Percentiles rank a stretch among this genome's conserved stretches.
These are phyloP conservation scores for Camponotus fellah DNA, from an alignment of 2,888 invertebrate genomes.

Conservation along the genomic window DNA sequence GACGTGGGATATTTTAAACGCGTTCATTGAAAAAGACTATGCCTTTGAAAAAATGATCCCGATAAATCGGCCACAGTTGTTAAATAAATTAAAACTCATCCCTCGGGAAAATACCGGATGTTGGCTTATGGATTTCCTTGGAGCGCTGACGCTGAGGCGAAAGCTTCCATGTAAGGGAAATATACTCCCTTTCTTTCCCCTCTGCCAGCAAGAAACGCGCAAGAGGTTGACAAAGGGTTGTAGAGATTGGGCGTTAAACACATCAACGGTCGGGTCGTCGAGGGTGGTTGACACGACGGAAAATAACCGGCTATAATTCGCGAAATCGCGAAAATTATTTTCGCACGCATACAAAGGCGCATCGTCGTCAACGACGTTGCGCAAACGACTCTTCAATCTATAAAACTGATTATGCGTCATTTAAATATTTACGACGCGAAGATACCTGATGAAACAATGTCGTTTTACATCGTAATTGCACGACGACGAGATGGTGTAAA, in stretches of 20 bases:
- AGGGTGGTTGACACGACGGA: constrained; percentile 51
- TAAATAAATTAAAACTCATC: constrained; percentile 65
- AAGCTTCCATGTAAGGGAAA: constrained; percentile 52
- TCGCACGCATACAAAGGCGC: neutral
- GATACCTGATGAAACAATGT: constrained; percentile 28
- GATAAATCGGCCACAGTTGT: constrained; percentile 64
- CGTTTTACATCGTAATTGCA: constrained; percentile 39
- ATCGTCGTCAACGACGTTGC: neutral
- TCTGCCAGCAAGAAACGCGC: constrained; percentile 40
- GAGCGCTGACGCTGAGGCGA: constrained; percentile 46
- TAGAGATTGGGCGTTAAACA: constrained; percentile 57
- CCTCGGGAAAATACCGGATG: constrained; percentile 35
- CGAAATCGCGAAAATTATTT: constrained; percentile 24
- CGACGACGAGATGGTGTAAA: constrained; percentile 37
- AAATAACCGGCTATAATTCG: neutral
- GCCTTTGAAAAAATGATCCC: neutral
- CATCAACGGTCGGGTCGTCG: constrained; percentile 58
- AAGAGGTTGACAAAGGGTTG: constrained; percentile 47
- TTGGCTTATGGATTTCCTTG: constrained; percentile 61
- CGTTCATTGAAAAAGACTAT: neutral
- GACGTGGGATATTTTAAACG: neutral
- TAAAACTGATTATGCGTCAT: constrained; percentile 7
- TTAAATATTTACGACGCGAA: constrained; percentile 14
- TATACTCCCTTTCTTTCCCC: constrained; percentile 48
- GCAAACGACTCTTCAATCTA: neutral